phyloP scores from a whole-genome alignment of 2,113 vertebrate species.

The Actenoides lindsayi region DNA sequence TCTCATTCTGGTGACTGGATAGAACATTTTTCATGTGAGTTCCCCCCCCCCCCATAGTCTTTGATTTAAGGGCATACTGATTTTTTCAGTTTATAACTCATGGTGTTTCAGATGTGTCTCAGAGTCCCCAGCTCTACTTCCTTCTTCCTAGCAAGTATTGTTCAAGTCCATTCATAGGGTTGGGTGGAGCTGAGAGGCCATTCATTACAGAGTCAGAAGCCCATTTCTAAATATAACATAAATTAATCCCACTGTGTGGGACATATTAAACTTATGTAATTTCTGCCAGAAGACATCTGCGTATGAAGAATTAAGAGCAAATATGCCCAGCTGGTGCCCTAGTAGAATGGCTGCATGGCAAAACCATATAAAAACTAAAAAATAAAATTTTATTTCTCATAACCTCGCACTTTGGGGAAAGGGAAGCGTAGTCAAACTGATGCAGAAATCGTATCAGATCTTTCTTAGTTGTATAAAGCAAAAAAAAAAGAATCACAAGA shows the following conservation, averaged over 20 bases:
- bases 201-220: not conserved
- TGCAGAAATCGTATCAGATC: not conserved
- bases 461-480: constrained; percentile 2
- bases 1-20: not conserved
- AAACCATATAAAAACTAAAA: not conserved
- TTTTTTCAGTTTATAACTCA: not conserved
- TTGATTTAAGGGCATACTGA: not conserved
- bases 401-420: not conserved
- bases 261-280: not conserved
- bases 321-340: not conserved
- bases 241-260: not conserved
- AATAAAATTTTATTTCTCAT: constrained; percentile 19
- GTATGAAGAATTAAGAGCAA: constrained; percentile 1
- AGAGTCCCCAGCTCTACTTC: not conserved
- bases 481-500: constrained; percentile 1
- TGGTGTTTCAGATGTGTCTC: not conserved
- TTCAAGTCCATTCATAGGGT: not conserved
- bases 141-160: not conserved
- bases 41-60: not conserved
- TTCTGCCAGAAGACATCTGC: constrained; percentile 2
- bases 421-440: not conserved
- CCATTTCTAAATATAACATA: constrained; percentile 1
- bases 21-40: not conserved
- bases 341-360: not conserved
- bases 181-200: not conserved